A percentile compares a stretch with the other conserved stretches of the same genome.
Conservation (phyloP, 2,113 vertebrate species). For the Rhinolophus sinicus region DNA sequence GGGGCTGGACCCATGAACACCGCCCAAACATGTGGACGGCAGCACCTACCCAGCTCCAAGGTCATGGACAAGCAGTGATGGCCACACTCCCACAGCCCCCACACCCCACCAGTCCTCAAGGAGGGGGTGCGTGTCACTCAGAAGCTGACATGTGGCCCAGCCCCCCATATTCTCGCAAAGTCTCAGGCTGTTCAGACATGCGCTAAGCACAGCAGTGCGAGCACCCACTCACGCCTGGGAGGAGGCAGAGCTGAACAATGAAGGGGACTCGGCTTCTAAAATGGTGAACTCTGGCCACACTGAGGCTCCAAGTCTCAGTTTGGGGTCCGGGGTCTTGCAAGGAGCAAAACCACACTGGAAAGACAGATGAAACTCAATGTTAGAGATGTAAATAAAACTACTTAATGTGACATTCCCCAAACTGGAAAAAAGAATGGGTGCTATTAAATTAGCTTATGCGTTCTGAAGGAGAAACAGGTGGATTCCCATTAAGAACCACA, state of each 20-base stretch:
- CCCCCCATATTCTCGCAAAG: neutral
- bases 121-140: too few relatives aligned
- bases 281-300: neutral
- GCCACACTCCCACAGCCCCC: neutral
- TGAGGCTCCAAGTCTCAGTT: neutral
- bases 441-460: neutral
- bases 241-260: neutral
- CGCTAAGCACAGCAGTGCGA: neutral
- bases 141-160: neutral
- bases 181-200: neutral
- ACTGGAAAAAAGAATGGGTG: neutral
- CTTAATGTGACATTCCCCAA: neutral
- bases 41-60: neutral
- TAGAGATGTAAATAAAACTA: neutral
- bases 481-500: too few relatives aligned
- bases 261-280: neutral
- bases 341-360: neutral
- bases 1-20: neutral
- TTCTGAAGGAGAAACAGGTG: neutral
- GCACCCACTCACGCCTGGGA: neutral
- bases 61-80: accelerated
- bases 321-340: too few relatives aligned
- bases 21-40: neutral
- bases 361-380: neutral
- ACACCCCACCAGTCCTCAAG: neutral